Evolutionary conservation across 1,140 invertebrate species (phyloP).

Genomic region (Leptinotarsa lineolata): DNA sequence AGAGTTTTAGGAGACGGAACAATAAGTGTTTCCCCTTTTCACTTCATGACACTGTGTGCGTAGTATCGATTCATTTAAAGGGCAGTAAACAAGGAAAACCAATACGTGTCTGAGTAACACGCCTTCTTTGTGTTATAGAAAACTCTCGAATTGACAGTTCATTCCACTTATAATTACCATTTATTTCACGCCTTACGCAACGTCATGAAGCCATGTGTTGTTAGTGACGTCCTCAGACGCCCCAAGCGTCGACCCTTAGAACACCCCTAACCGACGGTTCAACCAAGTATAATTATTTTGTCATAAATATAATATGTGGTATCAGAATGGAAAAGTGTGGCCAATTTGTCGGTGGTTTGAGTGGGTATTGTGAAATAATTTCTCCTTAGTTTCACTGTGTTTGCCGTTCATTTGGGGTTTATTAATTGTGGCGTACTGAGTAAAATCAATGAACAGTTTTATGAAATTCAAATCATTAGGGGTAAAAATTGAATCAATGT

Average conservation of each 20-base stretch:
- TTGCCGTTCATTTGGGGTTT: too few species aligned
- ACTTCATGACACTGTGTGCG: background rate
- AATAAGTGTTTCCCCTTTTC: background rate
- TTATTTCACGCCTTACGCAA: conserved; percentile 49
- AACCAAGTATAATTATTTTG: conserved; percentile 16
- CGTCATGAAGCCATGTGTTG: conserved; percentile 21
- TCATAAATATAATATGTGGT: conserved; percentile 9
- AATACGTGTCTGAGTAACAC: conserved; percentile 37
- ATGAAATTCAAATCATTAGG: too few species aligned
- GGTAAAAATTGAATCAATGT: too few species aligned
- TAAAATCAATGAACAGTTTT: too few species aligned
- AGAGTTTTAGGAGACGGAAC: too few species aligned
- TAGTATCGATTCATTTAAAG: background rate
- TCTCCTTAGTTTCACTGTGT: too few species aligned
- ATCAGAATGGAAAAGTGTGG: conserved; percentile 6
- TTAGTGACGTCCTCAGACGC: conserved; percentile 18
- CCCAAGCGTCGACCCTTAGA: background rate
- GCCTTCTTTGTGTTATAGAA: conserved; percentile 45
- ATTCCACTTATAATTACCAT: conserved; percentile 52
- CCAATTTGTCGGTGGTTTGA: background rate
- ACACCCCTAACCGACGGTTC: conserved; percentile 5
- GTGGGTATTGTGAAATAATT: background rate
- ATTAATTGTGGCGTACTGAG: too few species aligned
- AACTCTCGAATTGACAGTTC: conserved; percentile 53
- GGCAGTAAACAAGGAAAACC: conserved; percentile 2